Conservation (phyloP, 2,113 vertebrate genomes). For the Oreochromis niloticus region DNA sequence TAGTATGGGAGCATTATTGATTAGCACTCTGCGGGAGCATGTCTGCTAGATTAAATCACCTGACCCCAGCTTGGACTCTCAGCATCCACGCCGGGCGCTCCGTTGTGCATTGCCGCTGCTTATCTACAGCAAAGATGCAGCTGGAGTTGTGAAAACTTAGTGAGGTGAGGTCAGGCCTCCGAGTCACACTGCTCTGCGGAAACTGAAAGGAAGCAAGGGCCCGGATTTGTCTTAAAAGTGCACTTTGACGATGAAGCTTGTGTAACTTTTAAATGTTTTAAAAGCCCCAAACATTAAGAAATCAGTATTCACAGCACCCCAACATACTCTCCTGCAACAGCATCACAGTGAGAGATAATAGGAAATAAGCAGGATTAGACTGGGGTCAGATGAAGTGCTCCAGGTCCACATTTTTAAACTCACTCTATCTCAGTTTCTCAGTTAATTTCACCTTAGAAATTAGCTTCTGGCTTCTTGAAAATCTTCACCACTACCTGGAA, state of each 20-base stretch:
- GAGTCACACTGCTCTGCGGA: not conserved
- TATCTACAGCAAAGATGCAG: slow-evolving; percentile 18
- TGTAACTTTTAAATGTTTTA: not conserved
- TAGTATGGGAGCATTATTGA: slow-evolving; percentile 55
- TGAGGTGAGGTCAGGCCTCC: not conserved
- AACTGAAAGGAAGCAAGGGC: not conserved
- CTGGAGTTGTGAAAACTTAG: not conserved
- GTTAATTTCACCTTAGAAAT: not conserved
- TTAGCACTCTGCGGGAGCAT: slow-evolving; percentile 39
- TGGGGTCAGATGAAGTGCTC: not conserved
- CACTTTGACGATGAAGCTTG: not conserved
- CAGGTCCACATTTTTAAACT: not conserved
- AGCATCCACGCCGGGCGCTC: not conserved
- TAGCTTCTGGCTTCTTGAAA: not conserved
- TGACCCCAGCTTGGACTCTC: slow-evolving; percentile 38
- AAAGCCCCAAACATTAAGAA: not conserved
- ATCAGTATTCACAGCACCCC: not conserved
- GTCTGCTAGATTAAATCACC: slow-evolving; percentile 66
- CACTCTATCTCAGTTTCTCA: not conserved
- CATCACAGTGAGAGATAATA: not conserved
- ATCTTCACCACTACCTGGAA: not conserved
- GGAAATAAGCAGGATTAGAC: not conserved
- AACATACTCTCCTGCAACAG: not conserved
- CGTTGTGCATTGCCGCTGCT: not conserved
- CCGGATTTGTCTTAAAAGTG: not conserved